Evolutionary conservation across 2,113 vertebrate species (phyloP), one percentile per base, ranked within the genome.

Genomic region (Numenius arquata): DNA sequence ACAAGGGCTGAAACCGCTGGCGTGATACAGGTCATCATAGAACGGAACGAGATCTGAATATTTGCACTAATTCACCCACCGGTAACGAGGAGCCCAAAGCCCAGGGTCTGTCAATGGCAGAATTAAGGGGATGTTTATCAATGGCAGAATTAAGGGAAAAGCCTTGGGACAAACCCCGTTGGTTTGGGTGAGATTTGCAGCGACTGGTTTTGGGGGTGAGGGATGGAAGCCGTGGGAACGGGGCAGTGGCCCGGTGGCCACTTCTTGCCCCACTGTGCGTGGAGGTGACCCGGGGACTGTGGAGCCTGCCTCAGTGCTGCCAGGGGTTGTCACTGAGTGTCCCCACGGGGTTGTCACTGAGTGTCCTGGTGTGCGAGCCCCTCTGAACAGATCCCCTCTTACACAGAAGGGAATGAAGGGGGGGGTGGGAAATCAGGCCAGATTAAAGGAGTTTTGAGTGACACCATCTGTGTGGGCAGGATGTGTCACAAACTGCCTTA

Each of bases 181-280:
- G 22, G 47, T 27, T 70, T 26, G 53, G 50, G 43, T 20, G 18
- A 40, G 55, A 38, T 40, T 52, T 38, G 56, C 63, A 53, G 50
- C 32, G 50, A 32, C 20, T 21, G 1, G 1, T 5, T 5, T n/a
- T n/a, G 66, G 41, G 43, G 25, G 0, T 1, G 41, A 59, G 25
- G 43, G 9, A 48, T 43, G 34, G 63, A 36, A 36, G 72, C 21
- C 2, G 5, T 50, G 48, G 61, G 22, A 12, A 14, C 5, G 36
- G 32, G 34, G 47, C 55, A 23, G 61, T 1, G 8, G 15, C 36
- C 2, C 48, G 2, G 3, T 26, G 22, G 27, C 55, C 8, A 47
- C 47, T 11, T 47, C 17, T 30, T 15, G 16, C 52, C 34, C 27
- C 0, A 0, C 27, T 36, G 30, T 5, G 13, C 0, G 5, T 15